Base-by-base conservation (phyloP, 2,888 invertebrate genomes). In the Rambutsinella grinnellia region DNA sequence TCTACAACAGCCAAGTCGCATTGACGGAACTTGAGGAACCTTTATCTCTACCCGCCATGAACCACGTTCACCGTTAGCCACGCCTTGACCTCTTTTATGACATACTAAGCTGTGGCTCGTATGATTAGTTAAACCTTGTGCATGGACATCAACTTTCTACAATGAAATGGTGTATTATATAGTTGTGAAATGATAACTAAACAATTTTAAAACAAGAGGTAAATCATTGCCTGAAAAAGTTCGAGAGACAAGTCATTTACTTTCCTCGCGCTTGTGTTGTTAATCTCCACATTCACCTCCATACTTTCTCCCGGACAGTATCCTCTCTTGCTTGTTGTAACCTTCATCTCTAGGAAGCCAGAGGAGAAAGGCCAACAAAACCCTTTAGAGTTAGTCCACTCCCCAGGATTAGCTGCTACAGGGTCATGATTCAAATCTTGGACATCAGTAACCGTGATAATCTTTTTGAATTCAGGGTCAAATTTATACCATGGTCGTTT, bases 351-450 rank as follows among this genome's bases (percentile, higher is more conserved):
- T n/a, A n/a, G n/a, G n/a, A n/a, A n/a, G n/a, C 92, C 91, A 0
- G 68, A 62, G 28, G 71, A 90, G 85, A 94, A 94, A 84, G 93
- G 94, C 79, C 92, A 90, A 85, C 93, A n/a, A n/a, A n/a, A n/a
- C n/a, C n/a, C n/a, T n/a, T n/a, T n/a, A n/a, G 91, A 92, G 84
- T 92, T 88, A 85, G 92, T 92, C 84, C 91, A 88, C 76, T 90
- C 90, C 15, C 91, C 89, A 5, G 91, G 91, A 85, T 92, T 90
- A 92, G 90, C 90, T 51, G 92, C 91, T 76, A 90, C 89, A 19
- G 91, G 89, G 87, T 92, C 92, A 76, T 90, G 88, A 88, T 96
- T 96, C 81, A 96, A 89, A 87, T 96, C 95, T 82, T 95, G 89
- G 3, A 93, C 91, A 74, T 93, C 91, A 71, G 94, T 90, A 8